Conservation (phyloP, 2,113 vertebrate species). For the Bostrychus sinensis region DNA sequence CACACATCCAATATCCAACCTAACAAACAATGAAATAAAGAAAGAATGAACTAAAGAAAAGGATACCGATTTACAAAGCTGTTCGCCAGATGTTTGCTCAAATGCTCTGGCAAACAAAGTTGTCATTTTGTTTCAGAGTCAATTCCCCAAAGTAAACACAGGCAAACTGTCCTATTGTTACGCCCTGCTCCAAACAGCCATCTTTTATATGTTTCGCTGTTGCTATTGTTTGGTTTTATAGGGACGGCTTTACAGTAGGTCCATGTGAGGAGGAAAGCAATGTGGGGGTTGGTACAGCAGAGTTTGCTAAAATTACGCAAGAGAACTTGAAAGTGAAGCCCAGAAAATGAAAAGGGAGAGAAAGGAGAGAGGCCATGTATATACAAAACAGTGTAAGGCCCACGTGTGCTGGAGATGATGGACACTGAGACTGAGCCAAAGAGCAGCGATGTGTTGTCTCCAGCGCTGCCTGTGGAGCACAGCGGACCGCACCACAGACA, state of each 20-base stretch:
- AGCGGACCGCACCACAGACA: constrained; percentile 58
- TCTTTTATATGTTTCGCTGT: neutral
- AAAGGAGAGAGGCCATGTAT: constrained; percentile 8
- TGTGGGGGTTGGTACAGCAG: neutral
- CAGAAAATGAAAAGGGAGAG: constrained; percentile 7
- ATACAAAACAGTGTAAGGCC: constrained; percentile 18
- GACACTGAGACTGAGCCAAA: constrained; percentile 12
- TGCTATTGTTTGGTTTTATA: constrained; percentile 13
- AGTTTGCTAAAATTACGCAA: constrained; percentile 39
- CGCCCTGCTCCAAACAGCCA: neutral
- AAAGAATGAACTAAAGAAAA: constrained; percentile 8
- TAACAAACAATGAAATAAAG: neutral
- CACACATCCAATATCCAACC: constrained; percentile 4
- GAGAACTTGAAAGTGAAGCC: constrained; percentile 23
- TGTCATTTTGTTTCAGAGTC: constrained; percentile 31
- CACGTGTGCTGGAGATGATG: constrained; percentile 21
- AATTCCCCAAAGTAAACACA: constrained; percentile 18
- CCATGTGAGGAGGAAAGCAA: neutral
- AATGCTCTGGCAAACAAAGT: constrained; percentile 42
- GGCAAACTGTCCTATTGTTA: neutral
- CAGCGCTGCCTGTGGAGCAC: constrained; percentile 70
- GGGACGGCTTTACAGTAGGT: constrained; percentile 2
- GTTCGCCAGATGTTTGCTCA: constrained; percentile 68
- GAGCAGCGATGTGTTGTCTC: constrained; percentile 47
- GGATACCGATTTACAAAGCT: constrained; percentile 34